Conservation (phyloP, 2,888 invertebrate genomes). For the Athrips mouffetella region DNA sequence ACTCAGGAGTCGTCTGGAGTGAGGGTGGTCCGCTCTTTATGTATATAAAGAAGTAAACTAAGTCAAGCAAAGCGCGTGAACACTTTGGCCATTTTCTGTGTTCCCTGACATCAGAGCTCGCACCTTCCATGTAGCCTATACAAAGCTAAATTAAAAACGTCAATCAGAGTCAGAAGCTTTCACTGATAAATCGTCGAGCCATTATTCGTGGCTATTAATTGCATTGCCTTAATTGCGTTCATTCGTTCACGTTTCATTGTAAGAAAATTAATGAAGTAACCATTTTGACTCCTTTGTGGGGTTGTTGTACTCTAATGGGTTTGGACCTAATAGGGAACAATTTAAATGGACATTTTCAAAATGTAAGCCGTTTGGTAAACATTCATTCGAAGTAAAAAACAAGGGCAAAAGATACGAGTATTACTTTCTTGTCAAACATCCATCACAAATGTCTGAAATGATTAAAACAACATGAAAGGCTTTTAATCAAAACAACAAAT, state of each 20-base stretch:
- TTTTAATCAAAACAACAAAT: constrained; percentile 29
- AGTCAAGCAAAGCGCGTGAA: too few species aligned
- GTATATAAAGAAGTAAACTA: too few species aligned
- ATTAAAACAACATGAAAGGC: too few species aligned
- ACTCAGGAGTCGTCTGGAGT: too few species aligned
- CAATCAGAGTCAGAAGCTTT: constrained; percentile 62
- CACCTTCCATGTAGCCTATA: constrained; percentile 29
- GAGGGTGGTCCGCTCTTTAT: too few species aligned
- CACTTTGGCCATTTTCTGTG: constrained; percentile 34
- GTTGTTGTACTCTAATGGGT: constrained; percentile 25
- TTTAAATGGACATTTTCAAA: constrained; percentile 10
- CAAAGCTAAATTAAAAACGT: constrained; percentile 63
- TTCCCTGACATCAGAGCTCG: constrained; percentile 41
- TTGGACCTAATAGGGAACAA: constrained; percentile 29
- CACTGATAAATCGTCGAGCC: constrained; percentile 64
- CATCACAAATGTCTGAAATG: too few species aligned
- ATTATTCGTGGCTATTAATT: constrained; percentile 68
- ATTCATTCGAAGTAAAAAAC: too few species aligned
- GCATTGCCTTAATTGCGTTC: constrained; percentile 63
- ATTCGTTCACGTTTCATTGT: constrained; percentile 59
- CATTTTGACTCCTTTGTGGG: constrained; percentile 42
- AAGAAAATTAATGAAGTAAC: constrained; percentile 46
- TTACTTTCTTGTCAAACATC: too few species aligned
- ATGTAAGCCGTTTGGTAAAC: not conserved
- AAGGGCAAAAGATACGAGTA: too few species aligned